phyloP scores from a whole-genome alignment of 2,113 vertebrate genomes.

The Helogale parvula region DNA sequence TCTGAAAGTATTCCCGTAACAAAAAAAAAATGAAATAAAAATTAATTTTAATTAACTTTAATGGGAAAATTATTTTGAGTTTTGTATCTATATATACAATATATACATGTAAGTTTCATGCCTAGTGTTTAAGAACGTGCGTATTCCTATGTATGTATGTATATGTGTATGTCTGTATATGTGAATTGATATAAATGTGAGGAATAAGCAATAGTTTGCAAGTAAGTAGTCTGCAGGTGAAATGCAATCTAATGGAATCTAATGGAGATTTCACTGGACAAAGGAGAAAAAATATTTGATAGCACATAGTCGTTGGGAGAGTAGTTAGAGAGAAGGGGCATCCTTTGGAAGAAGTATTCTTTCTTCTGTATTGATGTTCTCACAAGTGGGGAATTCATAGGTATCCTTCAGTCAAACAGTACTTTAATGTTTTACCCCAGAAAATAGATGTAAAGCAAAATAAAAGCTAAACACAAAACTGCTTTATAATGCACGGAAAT shows the following conservation, averaged over 20 bases:
- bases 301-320: not conserved
- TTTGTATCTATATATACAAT: not conserved
- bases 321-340: not conserved
- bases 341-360: not conserved
- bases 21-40: not conserved
- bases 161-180: not conserved
- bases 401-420: not conserved
- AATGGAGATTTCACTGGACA: not conserved
- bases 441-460: not conserved
- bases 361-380: not conserved
- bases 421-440: not conserved
- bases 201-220: not conserved
- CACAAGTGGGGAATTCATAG: not conserved
- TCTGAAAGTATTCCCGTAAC: not conserved
- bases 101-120: not conserved
- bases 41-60: not conserved
- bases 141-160: not conserved
- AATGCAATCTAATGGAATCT: not conserved
- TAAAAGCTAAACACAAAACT: not conserved
- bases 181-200: not conserved
- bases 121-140: not conserved
- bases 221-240: not conserved
- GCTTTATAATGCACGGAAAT: not conserved
- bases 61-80: not conserved
- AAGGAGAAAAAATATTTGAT: not conserved